Evolutionary conservation across 1,140 invertebrate species (phyloP).

Genomic region (Choristoneura fumiferana): DNA sequence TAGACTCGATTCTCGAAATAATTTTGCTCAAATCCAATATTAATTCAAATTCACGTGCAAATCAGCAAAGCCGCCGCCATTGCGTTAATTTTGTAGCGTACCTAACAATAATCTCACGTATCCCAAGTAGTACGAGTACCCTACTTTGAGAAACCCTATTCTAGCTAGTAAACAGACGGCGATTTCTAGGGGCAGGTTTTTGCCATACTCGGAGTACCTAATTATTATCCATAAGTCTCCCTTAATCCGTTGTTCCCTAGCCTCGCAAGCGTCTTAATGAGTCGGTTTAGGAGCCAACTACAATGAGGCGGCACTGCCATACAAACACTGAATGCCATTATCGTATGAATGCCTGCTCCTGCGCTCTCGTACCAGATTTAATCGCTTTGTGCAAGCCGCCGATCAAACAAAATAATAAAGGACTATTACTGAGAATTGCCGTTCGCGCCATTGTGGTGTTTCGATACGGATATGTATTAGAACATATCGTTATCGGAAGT

Average conservation of each 20-base stretch:
- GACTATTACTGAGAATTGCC: constrained; percentile 49
- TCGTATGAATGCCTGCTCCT: constrained; percentile 65
- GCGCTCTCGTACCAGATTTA: constrained; percentile 64
- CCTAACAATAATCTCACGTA: too few relatives aligned
- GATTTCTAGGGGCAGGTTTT: too few relatives aligned
- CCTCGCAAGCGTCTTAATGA: constrained; percentile 10
- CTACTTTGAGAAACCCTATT: too few relatives aligned
- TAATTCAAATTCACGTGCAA: too few relatives aligned
- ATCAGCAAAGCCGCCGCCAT: too few relatives aligned
- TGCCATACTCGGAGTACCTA: too few relatives aligned
- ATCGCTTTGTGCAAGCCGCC: constrained; percentile 73
- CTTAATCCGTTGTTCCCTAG: neutral
- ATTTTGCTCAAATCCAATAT: too few relatives aligned
- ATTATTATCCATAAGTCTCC: neutral
- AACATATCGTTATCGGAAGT: constrained; percentile 40
- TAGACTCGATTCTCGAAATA: too few relatives aligned
- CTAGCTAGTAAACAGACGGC: too few relatives aligned
- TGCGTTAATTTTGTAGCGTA: too few relatives aligned
- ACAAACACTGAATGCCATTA: constrained; percentile 52
- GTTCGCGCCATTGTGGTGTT: constrained; percentile 40
- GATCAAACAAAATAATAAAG: constrained; percentile 57
- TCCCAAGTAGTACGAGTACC: too few relatives aligned
- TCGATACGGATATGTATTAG: constrained; percentile 57
- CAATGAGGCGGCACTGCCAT: constrained; percentile 40
- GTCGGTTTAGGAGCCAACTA: constrained; percentile 25